Evolutionary conservation across 2,113 vertebrate species (phyloP), one percentile per base, ranked within the genome.

Genomic region (Apodemus speciosus): DNA sequence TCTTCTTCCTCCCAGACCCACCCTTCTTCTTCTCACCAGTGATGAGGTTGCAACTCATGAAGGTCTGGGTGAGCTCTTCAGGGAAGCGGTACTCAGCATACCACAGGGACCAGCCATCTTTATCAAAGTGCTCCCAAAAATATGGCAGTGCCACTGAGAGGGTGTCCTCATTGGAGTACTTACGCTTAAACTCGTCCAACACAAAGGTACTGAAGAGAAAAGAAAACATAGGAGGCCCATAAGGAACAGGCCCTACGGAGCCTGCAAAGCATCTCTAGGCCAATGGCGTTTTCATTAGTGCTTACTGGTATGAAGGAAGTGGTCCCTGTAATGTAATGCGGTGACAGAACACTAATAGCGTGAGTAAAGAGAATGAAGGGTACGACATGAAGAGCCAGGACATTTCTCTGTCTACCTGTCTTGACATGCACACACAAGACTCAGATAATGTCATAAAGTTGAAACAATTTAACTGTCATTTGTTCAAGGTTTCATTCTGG

Each of bases 41-140:
- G 98, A 99, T 99, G 86, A 99, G 99, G 97, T 99, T 99, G 98
- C 99, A 99, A 97, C 99, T 99, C 99, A 99, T 99, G 97, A 99
- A 99, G 90, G 98, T 97, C 93, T 98, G 98, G 38, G 98, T 97
- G 30, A 99, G 99, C 96, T 99, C 99, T 2, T 98, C 97, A 0
- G 99, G 98, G 97, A 98, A 99, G 38, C 99, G 98, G 97, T 99
- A 99, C 91, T 99, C 97, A 0, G 97, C 51, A 13, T 98, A 99
- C 99, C 99, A 99, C 97, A 99, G 98, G 11, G 99, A 99, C 97
- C 98, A 99, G 21, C 99, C 99, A 69, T 99, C 99, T 13, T 97
- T 97, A 95, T 99, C 99, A 27, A 99, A 99, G 96, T 99, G 96
- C 89, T 99, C 99, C 99, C 99, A 99, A 94, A 99, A 99, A 95